Evolutionary conservation across 2,888 invertebrate genomes (phyloP).

Genomic region (Helobdella robusta): DNA sequence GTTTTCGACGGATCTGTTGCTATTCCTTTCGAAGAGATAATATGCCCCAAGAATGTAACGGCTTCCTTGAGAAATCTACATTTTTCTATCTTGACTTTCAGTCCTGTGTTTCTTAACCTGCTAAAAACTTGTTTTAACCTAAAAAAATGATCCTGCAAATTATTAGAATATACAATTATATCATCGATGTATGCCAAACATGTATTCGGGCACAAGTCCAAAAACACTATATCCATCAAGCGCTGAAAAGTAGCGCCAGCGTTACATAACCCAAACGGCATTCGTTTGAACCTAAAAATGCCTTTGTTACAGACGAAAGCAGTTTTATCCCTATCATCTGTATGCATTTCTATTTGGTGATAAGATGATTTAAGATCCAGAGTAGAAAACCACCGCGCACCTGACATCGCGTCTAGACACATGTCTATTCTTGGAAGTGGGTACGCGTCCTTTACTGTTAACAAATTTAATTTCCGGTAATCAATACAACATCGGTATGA

Average conservation of each 20-base stretch:
- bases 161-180: conserved; percentile 21
- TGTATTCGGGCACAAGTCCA: not conserved
- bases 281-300: conserved; percentile 12
- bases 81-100: conserved; percentile 18
- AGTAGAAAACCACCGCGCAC: conserved; percentile 31
- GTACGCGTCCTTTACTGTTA: conserved; percentile 31
- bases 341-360: conserved; percentile 35
- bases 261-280: conserved; percentile 22
- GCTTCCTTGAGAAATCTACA: conserved; percentile 24
- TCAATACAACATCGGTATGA: conserved; percentile 29
- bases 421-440: conserved; percentile 32
- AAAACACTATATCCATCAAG: conserved; percentile 19
- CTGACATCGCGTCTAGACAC: too few relatives aligned
- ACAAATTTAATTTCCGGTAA: conserved; percentile 29
- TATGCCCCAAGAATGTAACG: conserved; percentile 25
- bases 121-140: conserved; percentile 1
- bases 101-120: not conserved
- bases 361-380: conserved; percentile 35
- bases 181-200: conserved; percentile 27
- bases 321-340: conserved; percentile 22
- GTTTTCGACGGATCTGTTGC: conserved; percentile 21
- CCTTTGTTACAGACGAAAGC: conserved; percentile 26
- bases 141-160: conserved; percentile 6
- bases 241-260: conserved; percentile 25
- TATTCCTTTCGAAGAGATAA: conserved; percentile 21